Evolutionary conservation across 2,797 vertebrate species (phyloP).

Genomic region (Anguilla anguilla): DNA sequence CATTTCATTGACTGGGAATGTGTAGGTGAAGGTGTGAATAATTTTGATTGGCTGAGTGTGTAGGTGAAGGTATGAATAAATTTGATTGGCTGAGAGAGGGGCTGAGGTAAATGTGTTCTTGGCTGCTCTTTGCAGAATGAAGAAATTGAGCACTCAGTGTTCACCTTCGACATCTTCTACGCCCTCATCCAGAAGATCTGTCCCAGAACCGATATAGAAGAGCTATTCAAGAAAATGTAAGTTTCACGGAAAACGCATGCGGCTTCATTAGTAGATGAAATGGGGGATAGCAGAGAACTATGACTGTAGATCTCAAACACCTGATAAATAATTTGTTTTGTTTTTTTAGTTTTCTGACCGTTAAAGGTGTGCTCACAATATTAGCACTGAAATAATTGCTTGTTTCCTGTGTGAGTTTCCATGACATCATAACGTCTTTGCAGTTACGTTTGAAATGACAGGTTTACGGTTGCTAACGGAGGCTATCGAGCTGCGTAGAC

Average conservation of each 20-base stretch:
- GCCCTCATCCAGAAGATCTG: constrained; percentile 98
- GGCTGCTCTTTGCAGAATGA: constrained; percentile 82
- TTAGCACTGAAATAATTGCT: not conserved
- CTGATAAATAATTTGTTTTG: not conserved
- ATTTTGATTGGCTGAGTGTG: not conserved
- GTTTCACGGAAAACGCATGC: constrained; percentile 51
- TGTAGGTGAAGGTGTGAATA: not conserved
- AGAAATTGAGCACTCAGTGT: constrained; percentile 90
- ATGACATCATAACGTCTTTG: not conserved
- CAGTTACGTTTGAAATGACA: not conserved
- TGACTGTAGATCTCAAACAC: not conserved
- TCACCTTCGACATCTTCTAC: constrained; percentile 98
- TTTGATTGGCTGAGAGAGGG: not conserved
- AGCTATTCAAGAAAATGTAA: constrained; percentile 97
- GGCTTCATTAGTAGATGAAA: constrained; percentile 22
- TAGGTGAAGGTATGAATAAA: not conserved
- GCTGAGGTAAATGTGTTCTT: not conserved
- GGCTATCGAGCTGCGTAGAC: not conserved
- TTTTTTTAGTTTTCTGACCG: not conserved
- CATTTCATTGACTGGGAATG: not conserved
- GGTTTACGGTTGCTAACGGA: not conserved
- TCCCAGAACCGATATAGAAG: constrained; percentile 97
- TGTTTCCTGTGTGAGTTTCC: not conserved
- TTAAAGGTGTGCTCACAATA: not conserved
- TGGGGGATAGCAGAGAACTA: constrained; percentile 34